Evolutionary conservation across 2,888 invertebrate genomes (phyloP), one percentile per base, ranked within the genome.

Genomic region (Platycheirus rosarum): DNA sequence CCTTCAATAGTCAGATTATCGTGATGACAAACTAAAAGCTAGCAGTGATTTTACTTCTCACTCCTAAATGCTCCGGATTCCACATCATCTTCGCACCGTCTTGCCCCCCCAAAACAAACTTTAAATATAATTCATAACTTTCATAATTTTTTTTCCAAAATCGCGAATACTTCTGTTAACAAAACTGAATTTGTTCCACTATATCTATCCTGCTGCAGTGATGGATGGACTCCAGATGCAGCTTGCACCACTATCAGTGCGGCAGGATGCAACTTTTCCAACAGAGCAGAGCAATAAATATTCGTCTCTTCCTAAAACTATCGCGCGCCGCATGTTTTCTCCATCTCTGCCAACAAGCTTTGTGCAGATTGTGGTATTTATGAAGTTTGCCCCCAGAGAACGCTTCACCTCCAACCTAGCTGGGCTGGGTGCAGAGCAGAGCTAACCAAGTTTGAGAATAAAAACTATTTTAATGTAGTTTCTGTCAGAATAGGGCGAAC

Each of bases 131-230:
- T 82, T 82, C 82, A 77, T 77, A 77, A 82, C 77, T 77, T 63
- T 77, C 77, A 73, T 68, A 76, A 76, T 73, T 77, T 73, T 77
- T 73, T 62, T 35, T 37, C 57, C 46, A 40, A 63, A 68, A 73
- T 55, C 63, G 77, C 76, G 71, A 66, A 82, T 73, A 82, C 77
- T 73, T 82, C 68, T 77, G 77, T 76, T 82, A 82, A 77, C 76
- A 82, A 82, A 82, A 82, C 82, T 82, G 57, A 82, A 82, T 82
- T 82, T 82, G 82, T 77, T 82, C 68, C 68, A 73, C 71, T 73
- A 48, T 77, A 73, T 68, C 71, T 77, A 40, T 53, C 18, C 48
- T 26, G 42, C 37, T 75, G 44, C 26, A 66, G 71, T 77, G 82
- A 82, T 82, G 76, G 82, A 82, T 82, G 77, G 82, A 82, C 82